phyloP scores from a whole-genome alignment of 1,140 invertebrate genomes.

The Thrips palmi region DNA sequence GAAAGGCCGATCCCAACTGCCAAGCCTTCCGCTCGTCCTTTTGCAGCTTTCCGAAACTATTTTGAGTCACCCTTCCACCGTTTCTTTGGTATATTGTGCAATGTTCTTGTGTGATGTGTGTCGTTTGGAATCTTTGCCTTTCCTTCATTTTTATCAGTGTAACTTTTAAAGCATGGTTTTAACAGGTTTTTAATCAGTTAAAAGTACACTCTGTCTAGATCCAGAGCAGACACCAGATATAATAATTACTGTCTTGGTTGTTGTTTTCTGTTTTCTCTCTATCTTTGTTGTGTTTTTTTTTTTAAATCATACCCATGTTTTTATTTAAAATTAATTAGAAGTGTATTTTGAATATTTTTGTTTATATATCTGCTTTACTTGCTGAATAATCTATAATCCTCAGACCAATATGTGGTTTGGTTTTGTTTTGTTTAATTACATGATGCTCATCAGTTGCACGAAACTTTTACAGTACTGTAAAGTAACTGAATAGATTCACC shows the following conservation, averaged over 20 bases:
- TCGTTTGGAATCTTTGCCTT: conserved; percentile 10
- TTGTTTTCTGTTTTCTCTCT: conserved; percentile 11
- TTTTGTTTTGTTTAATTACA: too few relatives aligned
- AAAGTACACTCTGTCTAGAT: too few relatives aligned
- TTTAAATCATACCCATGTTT: conserved; percentile 1
- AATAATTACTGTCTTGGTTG: neutral
- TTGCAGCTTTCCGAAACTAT: conserved; percentile 58
- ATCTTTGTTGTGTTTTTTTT: conserved; percentile 9
- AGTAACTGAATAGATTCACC: neutral
- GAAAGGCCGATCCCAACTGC: conserved; percentile 9
- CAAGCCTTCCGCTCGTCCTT: conserved; percentile 16
- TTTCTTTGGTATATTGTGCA: conserved; percentile 48
- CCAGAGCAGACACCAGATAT: conserved; percentile 1
- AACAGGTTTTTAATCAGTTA: too few relatives aligned
- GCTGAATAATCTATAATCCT: too few relatives aligned
- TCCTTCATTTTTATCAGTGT: neutral
- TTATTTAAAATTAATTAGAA: conserved; percentile 4
- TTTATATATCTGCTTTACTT: too few relatives aligned
- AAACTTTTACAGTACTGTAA: conserved; percentile 8
- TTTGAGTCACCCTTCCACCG: conserved; percentile 68
- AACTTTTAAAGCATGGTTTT: conserved; percentile 6
- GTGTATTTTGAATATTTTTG: too few relatives aligned
- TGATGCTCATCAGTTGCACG: too few relatives aligned
- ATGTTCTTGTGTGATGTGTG: conserved; percentile 3
- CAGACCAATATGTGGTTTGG: too few relatives aligned